phyloP scores from a whole-genome alignment of 2,113 vertebrate genomes.

The Channa maculata region DNA sequence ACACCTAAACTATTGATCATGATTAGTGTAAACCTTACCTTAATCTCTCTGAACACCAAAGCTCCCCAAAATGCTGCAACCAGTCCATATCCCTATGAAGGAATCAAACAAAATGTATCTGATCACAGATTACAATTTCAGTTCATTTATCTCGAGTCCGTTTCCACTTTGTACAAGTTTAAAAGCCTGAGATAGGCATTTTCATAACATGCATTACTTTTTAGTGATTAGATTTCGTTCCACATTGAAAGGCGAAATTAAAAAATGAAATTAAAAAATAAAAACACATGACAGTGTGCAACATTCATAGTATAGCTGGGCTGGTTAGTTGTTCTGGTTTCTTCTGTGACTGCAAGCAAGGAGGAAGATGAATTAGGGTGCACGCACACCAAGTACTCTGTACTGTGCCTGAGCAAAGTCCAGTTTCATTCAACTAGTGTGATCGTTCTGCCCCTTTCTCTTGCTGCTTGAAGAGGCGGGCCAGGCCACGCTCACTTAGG shows the following conservation, averaged over 20 bases:
- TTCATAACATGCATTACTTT: not conserved
- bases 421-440: no score
- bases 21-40: slow-evolving; percentile 77
- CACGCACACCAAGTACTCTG: no score
- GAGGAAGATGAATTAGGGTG: no score
- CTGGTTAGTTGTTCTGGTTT: not conserved
- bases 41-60: slow-evolving; percentile 91
- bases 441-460: no score
- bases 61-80: slow-evolving; percentile 91
- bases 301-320: no score
- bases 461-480: no score
- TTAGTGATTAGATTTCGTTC: not conserved
- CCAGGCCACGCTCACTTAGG: no score
- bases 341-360: accelerated
- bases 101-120: not conserved
- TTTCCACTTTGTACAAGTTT: not conserved
- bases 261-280: no score
- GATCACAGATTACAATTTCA: not conserved
- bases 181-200: not conserved
- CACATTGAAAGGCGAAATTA: not conserved
- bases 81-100: slow-evolving; percentile 87
- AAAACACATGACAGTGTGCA: not conserved
- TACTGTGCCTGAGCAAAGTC: no score
- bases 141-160: not conserved
- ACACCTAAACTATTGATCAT: not conserved